Evolutionary conservation across 2,888 invertebrate genomes (phyloP), one percentile per base, ranked within the genome.

Genomic region (Drosophila anomalata): DNA sequence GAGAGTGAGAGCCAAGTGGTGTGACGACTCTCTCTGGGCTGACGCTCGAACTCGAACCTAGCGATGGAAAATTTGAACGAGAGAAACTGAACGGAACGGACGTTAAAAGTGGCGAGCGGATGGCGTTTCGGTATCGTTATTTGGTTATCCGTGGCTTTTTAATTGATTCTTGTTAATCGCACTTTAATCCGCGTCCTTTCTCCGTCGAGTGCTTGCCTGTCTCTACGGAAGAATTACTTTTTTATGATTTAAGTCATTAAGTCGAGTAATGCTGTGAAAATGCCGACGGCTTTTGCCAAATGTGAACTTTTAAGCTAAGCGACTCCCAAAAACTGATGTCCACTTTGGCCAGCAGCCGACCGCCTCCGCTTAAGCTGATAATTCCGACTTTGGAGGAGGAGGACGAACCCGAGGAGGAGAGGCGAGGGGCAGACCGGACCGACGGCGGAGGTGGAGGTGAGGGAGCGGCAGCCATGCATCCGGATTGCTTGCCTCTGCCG

Each of bases 401-500:
- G 29, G 20, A 12, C 33, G 12, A 56, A 26, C 50, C 53, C 47
- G 39, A 31, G 29, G 39, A 41, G 22, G 55, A 57, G 55, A 22
- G 67, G 24, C 39, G 42, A 48, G 29, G 59, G 61, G 58, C 39
- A 41, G 11, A 41, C 26, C 65, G 55, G 11, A 44, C 22, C 14
- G 59, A 33, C 14, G 33, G 14, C 12, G 44, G 11, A 29, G 42
- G 33, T n/a, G 26, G 31, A 46, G 58, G 54, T 52, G 39, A 36
- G 31, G 73, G 29, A 41, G 41, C 67, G 53, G 62, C 47, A 39
- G 20, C 55, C 36, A 91, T 91, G 91, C 91, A 91, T 89, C 91
- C 91, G 72, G 91, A 91, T 78, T 90, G 90, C 67, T 71, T 91
- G 78, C 79, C 85, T 14, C 9, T 90, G 79, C 83, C 90, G 72